Conservation (phyloP, 2,888 invertebrate genomes). For the Alentia gelatinosa region DNA sequence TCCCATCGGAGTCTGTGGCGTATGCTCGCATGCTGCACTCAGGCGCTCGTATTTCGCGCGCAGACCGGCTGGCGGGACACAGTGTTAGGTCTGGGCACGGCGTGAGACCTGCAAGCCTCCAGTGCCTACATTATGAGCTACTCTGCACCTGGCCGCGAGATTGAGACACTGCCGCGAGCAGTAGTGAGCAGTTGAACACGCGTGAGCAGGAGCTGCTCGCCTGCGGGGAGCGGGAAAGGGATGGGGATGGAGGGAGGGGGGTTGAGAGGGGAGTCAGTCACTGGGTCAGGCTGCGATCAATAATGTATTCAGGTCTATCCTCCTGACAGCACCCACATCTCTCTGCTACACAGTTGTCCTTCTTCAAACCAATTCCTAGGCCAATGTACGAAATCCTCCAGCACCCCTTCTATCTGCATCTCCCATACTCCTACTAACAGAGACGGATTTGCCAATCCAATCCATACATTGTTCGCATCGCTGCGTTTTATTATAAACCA, state of each 20-base stretch:
- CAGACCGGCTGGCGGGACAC: too few species aligned
- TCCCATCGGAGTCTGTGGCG: too few species aligned
- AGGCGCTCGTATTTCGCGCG: too few species aligned
- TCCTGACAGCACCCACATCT: neutral
- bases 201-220: neutral
- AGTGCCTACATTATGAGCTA: neutral
- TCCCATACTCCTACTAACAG: too few species aligned
- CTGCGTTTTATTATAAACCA: too few species aligned
- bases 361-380: neutral
- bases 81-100: neutral
- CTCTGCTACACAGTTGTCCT: neutral
- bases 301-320: constrained; percentile 10
- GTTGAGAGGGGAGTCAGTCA: neutral
- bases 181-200: neutral
- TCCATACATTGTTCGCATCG: too few species aligned
- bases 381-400: too few species aligned
- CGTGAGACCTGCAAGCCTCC: neutral
- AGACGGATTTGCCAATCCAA: too few species aligned
- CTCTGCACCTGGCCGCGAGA: neutral
- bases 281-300: constrained; percentile 32
- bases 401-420: too few species aligned
- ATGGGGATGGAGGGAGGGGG: neutral
- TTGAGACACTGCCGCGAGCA: neutral
- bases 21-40: too few species aligned
- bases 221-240: neutral